Evolutionary conservation across 2,797 vertebrate genomes (phyloP).

Genomic region (Spea hammondii): DNA sequence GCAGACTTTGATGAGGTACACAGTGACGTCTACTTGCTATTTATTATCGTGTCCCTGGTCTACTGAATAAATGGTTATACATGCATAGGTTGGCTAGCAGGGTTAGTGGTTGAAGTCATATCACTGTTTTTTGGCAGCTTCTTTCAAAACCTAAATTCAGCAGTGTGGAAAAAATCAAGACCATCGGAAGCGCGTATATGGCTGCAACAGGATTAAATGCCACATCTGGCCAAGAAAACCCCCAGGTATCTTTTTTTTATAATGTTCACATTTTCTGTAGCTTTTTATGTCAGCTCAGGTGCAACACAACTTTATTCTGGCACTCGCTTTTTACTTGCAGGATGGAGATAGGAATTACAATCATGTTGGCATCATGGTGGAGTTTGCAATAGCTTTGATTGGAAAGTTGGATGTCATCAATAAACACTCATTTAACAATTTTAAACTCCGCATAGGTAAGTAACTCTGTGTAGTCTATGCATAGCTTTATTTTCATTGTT

Average conservation of each 20-base stretch:
- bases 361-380: slow-evolving; percentile 83
- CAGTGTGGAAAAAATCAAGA: slow-evolving; percentile 88
- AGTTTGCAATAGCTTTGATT: slow-evolving; percentile 82
- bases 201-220: slow-evolving; percentile 80
- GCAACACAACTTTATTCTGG: no score
- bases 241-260: slow-evolving; percentile 64
- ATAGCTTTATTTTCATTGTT: neutral
- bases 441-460: slow-evolving; percentile 86
- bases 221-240: slow-evolving; percentile 63
- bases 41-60: neutral
- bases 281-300: neutral
- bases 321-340: slow-evolving; percentile 58
- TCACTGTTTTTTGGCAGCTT: slow-evolving; percentile 65
- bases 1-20: slow-evolving; percentile 86
- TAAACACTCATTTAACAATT: slow-evolving; percentile 86
- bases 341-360: slow-evolving; percentile 69
- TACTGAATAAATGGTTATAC: no score
- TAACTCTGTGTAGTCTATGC: neutral
- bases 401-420: slow-evolving; percentile 80
- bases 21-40: neutral
- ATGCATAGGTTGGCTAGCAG: no score
- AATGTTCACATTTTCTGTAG: no score
- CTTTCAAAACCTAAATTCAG: slow-evolving; percentile 85
- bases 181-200: slow-evolving; percentile 90
- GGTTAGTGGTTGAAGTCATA: no score